These are phyloP conservation scores for Horisme vitalbata DNA, from an alignment of 2,888 invertebrate species.

Conservation along the genomic window DNA sequence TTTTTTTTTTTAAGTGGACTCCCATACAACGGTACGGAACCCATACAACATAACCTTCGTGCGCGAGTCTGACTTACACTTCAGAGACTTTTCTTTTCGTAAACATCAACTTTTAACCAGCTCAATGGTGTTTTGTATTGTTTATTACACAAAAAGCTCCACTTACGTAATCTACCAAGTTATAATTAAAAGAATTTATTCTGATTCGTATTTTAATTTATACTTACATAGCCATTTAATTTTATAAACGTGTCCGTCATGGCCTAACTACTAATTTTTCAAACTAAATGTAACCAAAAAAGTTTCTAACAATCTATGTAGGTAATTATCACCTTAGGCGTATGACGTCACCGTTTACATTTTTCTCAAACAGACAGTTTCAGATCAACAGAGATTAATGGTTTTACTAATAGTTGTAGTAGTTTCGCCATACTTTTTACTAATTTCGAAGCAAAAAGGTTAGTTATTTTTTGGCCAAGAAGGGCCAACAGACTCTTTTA, in stretches of 20 bases:
- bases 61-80: too few species aligned
- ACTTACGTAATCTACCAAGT: too few species aligned
- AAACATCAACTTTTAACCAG: too few species aligned
- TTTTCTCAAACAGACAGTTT: conserved; percentile 70
- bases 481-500: too few species aligned
- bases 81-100: too few species aligned
- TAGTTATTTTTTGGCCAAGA: conserved; percentile 25
- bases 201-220: too few species aligned
- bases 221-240: not conserved
- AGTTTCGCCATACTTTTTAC: conserved; percentile 65
- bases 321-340: conserved; percentile 44
- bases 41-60: too few species aligned
- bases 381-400: conserved; percentile 67
- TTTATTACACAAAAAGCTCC: too few species aligned
- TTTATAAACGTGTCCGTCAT: not conserved
- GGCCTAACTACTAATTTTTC: not conserved
- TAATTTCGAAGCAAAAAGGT: conserved; percentile 53
- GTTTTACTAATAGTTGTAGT: conserved; percentile 59
- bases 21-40: too few species aligned
- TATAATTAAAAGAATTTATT: too few species aligned
- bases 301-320: conserved; percentile 36
- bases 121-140: too few species aligned
- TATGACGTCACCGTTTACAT: conserved; percentile 50
- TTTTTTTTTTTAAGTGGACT: too few species aligned
- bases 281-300: conserved; percentile 2